Base-by-base conservation (phyloP, 2,797 vertebrate genomes). In the Galaxias olidus region DNA sequence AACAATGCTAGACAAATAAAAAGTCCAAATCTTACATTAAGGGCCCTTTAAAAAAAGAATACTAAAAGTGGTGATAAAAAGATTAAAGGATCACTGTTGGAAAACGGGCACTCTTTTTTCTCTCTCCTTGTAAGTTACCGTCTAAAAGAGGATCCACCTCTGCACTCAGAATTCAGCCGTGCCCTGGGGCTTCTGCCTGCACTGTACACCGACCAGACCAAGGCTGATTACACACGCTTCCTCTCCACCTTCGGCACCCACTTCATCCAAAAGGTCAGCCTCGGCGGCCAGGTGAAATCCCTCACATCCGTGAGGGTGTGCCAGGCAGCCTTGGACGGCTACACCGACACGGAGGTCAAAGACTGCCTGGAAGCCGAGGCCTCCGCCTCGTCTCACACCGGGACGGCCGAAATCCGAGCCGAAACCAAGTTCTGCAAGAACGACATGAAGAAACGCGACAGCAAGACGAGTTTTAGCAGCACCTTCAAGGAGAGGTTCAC, bases 341-440 rank as follows among this genome's bases (percentile, higher is more conserved):
- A 88, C 43, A 74, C 69, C 0, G 49, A 40, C 10, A 81, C 80
- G 3, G 86, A 87, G 0, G 43, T 91, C 52, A 81, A 54, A 12
- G 79, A 88, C 40, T 91, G 91, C 10, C 77, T 93, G 41, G 67
- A 76, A 0, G 84, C 84, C 0, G 89, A 92, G 62, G 89, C 88
- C 4, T 89, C 88, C 0, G 77, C 30, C 0, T 77, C 41, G 10
- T 11, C 53, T 2, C 51, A 85, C 10, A 50, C 0, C 1, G 11
- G 8, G 0, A 11, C 6, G 0, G 59, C 10, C 1, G 75, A 48
- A 41, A 1, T 73, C 54, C 12, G 64, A 0, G 48, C 79, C 12
- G 73, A 50, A 61, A 15, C 19, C 14, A 4, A 47, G 48, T 61
- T 72, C 74, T 68, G 81, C 74, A 69, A 76, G 54, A 0, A 10